A percentile compares a stretch with the other conserved stretches of the same genome.
phyloP scores from a whole-genome alignment of 2,888 invertebrate species.

The Lasius fuliginosus region DNA sequence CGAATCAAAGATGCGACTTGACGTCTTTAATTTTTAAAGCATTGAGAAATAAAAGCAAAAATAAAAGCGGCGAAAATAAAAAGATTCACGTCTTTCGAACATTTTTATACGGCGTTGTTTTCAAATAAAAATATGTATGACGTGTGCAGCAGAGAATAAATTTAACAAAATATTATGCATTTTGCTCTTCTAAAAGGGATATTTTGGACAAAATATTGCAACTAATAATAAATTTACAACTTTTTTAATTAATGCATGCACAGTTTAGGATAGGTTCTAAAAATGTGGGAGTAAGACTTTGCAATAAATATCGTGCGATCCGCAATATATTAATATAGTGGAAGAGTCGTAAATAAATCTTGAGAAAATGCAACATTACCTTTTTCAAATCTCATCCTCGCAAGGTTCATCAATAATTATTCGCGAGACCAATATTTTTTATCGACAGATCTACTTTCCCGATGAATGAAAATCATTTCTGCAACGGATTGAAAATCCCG shows the following conservation, averaged over 20 bases:
- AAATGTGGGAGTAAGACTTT: neutral
- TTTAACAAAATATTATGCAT: neutral
- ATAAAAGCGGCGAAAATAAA: too few species aligned
- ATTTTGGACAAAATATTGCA: neutral
- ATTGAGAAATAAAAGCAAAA: neutral
- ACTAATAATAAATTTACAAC: too few species aligned
- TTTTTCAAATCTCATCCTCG: neutral
- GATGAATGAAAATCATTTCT: slow-evolving; percentile 60
- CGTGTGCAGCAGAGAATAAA: neutral
- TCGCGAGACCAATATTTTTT: neutral
- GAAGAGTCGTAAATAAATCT: neutral
- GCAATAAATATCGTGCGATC: neutral
- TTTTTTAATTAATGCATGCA: too few species aligned
- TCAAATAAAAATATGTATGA: neutral
- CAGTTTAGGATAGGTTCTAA: too few species aligned
- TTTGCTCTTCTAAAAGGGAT: neutral
- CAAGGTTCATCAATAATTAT: neutral
- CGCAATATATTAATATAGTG: neutral
- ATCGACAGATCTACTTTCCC: slow-evolving; percentile 52
- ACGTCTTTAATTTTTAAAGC: neutral
- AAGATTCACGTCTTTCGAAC: neutral
- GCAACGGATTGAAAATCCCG: slow-evolving; percentile 65
- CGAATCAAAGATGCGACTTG: neutral
- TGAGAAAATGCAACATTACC: neutral
- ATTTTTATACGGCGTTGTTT: neutral